Conservation (phyloP, 35 echinoderm and acorn worm species). For the Lytechinus variegatus region DNA sequence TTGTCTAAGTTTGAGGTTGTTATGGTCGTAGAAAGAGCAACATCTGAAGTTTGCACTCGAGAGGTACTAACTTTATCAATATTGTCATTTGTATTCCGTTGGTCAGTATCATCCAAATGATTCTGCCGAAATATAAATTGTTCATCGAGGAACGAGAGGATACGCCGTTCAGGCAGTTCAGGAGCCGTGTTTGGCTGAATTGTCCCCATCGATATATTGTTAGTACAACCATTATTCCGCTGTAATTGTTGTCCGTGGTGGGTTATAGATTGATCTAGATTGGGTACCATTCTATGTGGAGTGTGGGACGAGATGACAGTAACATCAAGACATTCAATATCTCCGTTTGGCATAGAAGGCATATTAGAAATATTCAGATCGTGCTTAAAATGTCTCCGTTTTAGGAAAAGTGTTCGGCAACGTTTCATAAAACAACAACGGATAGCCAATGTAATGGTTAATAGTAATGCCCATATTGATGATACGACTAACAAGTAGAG, state of each 20-base stretch:
- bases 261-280: not conserved
- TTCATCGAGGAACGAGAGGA: not conserved
- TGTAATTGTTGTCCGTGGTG: not conserved
- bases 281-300: not conserved
- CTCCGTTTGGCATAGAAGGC: not conserved
- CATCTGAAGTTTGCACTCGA: not conserved
- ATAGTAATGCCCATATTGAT: not conserved
- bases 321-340: not conserved
- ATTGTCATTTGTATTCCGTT: not conserved
- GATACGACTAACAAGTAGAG: not conserved
- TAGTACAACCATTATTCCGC: not conserved
- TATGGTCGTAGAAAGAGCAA: not conserved
- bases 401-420: not conserved
- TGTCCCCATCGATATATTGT: not conserved
- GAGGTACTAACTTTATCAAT: not conserved
- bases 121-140: not conserved
- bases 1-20: not conserved
- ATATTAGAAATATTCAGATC: not conserved
- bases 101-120: not conserved
- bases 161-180: not conserved
- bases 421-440: not conserved
- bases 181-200: not conserved
- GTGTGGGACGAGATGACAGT: not conserved
- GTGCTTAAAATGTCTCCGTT: not conserved
- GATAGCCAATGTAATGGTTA: not conserved